Conservation (phyloP, 2,797 vertebrate genomes). For the Dendrocincla tyrannina region DNA sequence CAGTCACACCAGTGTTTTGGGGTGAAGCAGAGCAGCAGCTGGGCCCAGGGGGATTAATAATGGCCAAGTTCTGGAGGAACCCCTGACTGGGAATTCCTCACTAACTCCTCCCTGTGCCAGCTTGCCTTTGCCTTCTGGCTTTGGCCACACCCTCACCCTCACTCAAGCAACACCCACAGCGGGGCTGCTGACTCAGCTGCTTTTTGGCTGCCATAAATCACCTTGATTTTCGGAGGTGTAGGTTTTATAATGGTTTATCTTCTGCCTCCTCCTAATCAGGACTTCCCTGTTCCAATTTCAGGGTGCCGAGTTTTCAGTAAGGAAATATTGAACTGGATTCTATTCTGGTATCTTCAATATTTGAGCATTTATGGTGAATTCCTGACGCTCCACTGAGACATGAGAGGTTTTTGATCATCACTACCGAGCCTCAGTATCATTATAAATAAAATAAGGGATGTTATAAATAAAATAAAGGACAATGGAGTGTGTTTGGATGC, state of each 20-base stretch:
- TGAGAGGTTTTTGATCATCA: neutral
- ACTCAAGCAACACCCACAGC: neutral
- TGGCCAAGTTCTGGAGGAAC: neutral
- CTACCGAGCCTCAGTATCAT: neutral
- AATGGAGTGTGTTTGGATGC: neutral
- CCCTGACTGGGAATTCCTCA: neutral
- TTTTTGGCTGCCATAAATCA: neutral
- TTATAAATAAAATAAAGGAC: slow-evolving; percentile 23
- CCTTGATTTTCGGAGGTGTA: neutral
- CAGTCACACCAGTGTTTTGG: rapidly evolving
- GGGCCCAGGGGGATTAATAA: neutral
- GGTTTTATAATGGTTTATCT: neutral
- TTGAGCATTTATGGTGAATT: neutral
- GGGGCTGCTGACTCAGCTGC: neutral
- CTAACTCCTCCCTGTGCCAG: neutral
- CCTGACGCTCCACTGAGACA: neutral
- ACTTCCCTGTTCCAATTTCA: neutral
- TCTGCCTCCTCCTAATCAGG: neutral
- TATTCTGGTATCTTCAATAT: neutral
- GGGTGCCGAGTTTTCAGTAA: neutral
- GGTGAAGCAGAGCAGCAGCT: neutral
- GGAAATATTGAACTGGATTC: neutral
- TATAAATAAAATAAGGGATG: neutral
- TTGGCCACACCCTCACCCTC: neutral
- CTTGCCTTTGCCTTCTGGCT: neutral